Evolutionary conservation across 2,113 vertebrate genomes (phyloP), one percentile per base, ranked within the genome.

Genomic region (Dolichotis patagonum): DNA sequence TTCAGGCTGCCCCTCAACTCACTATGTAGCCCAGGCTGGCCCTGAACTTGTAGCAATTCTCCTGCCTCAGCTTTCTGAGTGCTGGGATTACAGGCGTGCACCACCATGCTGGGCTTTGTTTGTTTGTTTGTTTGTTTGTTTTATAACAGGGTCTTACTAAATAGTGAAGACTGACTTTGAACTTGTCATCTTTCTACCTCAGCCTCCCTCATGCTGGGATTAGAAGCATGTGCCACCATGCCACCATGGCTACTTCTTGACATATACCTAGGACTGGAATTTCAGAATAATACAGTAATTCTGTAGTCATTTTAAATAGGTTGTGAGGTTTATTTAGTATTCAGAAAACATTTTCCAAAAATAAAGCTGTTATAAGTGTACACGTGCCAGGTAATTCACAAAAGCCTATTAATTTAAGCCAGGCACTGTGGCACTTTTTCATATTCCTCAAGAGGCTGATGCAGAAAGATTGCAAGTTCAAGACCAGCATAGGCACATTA

Each of bases 281-380:
- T 95, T 80, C 52, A 85, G 43, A 38, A 35, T 96, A 71, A 30
- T 95, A 52, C n/a, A 22, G 6, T 97, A 85, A 88, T 91, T 85
- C 60, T 90, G 1, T 75, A 69, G 24, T 91, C 7, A 85, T 90
- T 92, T 91, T 95, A 92, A 96, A 78, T 78, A 46, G 30, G 24
- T 87, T 95, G 5, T 85, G 12, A 92, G 82, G 30, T 82, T 85
- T 49, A 88, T 84, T 93, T 95, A 96, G 58, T 77, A 93, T 32
- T 91, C 43, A 93, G n/a, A 84, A 63, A 81, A 69, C 13, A 60
- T 97, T 94, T 96, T 85, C 54, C 26, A 49, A 85, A 88, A 89
- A 11, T 77, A 95, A 90, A 43, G 52, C 14, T 94, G 46, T 94
- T 80, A 41, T 75, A 87, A 90, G 52, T 84, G 86, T 71, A 24